Base-by-base conservation (phyloP, 1,140 invertebrate species). In the Temnothorax curvispinosus region DNA sequence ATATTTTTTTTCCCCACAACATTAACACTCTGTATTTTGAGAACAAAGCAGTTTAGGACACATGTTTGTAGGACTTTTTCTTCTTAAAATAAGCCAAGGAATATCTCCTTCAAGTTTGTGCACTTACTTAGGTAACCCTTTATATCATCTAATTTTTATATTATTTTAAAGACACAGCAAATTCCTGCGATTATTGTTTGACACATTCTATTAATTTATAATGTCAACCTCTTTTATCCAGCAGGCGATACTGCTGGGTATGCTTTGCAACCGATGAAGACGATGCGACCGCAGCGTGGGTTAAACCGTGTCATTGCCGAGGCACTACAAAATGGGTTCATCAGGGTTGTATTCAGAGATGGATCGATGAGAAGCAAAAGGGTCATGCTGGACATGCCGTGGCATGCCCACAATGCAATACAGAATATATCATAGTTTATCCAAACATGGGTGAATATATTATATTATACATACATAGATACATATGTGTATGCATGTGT, bases 351-450 rank as follows among this genome's bases (percentile, higher is more conserved):
- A 97, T 99, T 52, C 99, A 99, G 93, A 96, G 99, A 93, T 99
- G 99, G 99, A 98, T 99, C n/a, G 99, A 99, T 95, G 99, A 99
- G 93, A 99, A 99, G 94, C 99, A 99, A 92, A 98, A 98, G 94
- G 98, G 98, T 64, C 98, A 98, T 93, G 96, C 97, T 75, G 96
- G 97, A 32, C 96, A 97, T 15, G 97, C 98, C 93, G 99, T 99
- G 0, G 96, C 97, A 15, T 99, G 99, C 95, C 99, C 99, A 8
- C 99, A 99, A 95, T 99, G 99, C 94, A 98, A 99, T 93, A 98
- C 98, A 18, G 98, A 99, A 95, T 99, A 99, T 94, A 97, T 99
- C 44, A 98, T 99, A 89, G 97, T 99, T 62, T 99, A 99, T 95
- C 99, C 99, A 9, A 97, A 98, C 93, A 98, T 98, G 97, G 97